A percentile compares a stretch with the other conserved stretches of the same genome.
Conservation (phyloP, 2,797 vertebrate species). For the Peromyscus melanophrys region DNA sequence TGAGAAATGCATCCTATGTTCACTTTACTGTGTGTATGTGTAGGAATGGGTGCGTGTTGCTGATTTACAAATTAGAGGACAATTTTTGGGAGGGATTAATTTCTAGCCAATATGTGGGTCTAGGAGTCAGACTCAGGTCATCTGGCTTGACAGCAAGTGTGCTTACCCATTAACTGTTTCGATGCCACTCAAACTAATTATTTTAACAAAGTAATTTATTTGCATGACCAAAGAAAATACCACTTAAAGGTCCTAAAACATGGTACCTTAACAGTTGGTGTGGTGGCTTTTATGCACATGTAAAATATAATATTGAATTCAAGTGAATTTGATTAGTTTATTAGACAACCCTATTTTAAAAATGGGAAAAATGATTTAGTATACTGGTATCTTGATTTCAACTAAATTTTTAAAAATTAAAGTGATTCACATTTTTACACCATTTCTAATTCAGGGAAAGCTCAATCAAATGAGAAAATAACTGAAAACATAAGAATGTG, state of each 20-base stretch:
- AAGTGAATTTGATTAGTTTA: not conserved
- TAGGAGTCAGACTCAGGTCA: not conserved
- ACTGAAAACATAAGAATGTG: not conserved
- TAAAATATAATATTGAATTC: slow-evolving; percentile 25
- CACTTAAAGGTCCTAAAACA: not conserved
- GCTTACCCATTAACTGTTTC: not conserved
- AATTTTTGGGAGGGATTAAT: no score
- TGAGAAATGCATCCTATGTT: not conserved
- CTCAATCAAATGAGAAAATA: not conserved
- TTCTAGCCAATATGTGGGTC: not conserved
- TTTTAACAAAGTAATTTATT: not conserved
- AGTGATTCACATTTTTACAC: not conserved
- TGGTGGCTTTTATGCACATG: not conserved
- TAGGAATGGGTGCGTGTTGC: not conserved
- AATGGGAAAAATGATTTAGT: slow-evolving; percentile 13
- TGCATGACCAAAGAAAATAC: not conserved
- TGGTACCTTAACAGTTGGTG: not conserved
- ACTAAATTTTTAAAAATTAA: slow-evolving; percentile 34
- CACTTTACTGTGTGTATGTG: not conserved
- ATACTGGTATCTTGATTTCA: slow-evolving; percentile 48
- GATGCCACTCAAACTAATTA: not conserved
- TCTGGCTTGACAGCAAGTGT: not conserved
- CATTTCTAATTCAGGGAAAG: not conserved
- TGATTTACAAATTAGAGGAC: not conserved
- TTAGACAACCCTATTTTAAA: not conserved